Conservation (phyloP, 2,113 vertebrate species). For the Callopanchax toddi region DNA sequence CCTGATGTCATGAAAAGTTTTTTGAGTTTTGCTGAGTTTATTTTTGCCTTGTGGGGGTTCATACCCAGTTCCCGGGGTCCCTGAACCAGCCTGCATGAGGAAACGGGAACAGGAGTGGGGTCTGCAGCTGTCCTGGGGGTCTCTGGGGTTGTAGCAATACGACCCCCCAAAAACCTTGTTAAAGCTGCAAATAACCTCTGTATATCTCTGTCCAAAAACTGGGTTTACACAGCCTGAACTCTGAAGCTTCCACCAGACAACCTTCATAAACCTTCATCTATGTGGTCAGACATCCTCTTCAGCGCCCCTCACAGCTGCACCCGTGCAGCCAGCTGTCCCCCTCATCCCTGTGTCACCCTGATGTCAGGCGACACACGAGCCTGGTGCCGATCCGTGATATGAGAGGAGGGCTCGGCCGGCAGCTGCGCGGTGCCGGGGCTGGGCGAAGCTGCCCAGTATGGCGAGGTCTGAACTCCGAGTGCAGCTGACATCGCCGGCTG, state of each 20-base stretch:
- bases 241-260: slow-evolving; percentile 9
- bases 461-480: slow-evolving; percentile 62
- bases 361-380: slow-evolving; percentile 67
- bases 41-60: no score
- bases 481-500: slow-evolving; percentile 71
- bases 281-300: slow-evolving; percentile 43
- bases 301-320: slow-evolving; percentile 64
- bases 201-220: no score
- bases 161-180: no score
- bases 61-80: no score
- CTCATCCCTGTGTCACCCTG: slow-evolving; percentile 46
- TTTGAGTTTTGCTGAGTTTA: no score
- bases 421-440: slow-evolving; percentile 71
- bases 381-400: slow-evolving; percentile 46
- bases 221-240: no score
- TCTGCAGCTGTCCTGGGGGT: no score
- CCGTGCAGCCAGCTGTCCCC: slow-evolving; percentile 61
- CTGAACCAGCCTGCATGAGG: no score
- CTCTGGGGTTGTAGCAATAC: no score
- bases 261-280: slow-evolving; percentile 37
- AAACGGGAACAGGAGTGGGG: no score
- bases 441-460: slow-evolving; percentile 69
- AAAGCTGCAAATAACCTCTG: no score
- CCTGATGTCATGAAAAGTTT: no score
- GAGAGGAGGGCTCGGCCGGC: slow-evolving; percentile 64